Evolutionary conservation across 1,140 invertebrate species (phyloP).

Genomic region (Ips nitidus): DNA sequence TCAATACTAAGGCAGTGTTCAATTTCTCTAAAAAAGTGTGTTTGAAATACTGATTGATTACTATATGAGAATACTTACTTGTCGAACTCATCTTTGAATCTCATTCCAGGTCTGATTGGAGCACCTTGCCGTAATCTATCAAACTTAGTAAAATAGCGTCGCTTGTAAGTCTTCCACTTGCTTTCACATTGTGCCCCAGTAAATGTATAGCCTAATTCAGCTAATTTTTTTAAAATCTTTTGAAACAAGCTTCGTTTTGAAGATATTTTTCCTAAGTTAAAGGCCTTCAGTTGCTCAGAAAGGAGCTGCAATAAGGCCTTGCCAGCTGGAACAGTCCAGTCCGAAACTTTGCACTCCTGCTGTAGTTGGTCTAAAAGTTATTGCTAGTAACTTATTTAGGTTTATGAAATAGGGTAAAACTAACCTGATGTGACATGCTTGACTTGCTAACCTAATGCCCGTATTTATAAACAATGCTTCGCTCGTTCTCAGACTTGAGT

Average conservation of each 20-base stretch:
- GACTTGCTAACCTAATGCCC: no score
- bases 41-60: no score
- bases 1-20: not conserved
- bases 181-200: slow-evolving; percentile 23
- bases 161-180: slow-evolving; percentile 24
- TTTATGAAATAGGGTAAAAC: no score
- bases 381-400: no score
- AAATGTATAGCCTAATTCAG: slow-evolving; percentile 7
- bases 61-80: slow-evolving; percentile 12
- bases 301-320: slow-evolving; percentile 1
- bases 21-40: not conserved
- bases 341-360: slow-evolving; percentile 14
- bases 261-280: slow-evolving; percentile 8
- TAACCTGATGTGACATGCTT: slow-evolving; percentile 12
- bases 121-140: not conserved
- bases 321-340: slow-evolving; percentile 14
- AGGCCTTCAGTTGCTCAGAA: slow-evolving; percentile 1
- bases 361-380: no score
- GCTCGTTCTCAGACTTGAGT: no score
- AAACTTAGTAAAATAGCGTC: slow-evolving; percentile 14
- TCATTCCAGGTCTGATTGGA: not conserved
- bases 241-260: slow-evolving; percentile 15
- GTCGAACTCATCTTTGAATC: slow-evolving; percentile 5
- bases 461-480: no score
- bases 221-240: not conserved